Base-by-base conservation (phyloP, 1,140 invertebrate species). In the Formica selysi region DNA sequence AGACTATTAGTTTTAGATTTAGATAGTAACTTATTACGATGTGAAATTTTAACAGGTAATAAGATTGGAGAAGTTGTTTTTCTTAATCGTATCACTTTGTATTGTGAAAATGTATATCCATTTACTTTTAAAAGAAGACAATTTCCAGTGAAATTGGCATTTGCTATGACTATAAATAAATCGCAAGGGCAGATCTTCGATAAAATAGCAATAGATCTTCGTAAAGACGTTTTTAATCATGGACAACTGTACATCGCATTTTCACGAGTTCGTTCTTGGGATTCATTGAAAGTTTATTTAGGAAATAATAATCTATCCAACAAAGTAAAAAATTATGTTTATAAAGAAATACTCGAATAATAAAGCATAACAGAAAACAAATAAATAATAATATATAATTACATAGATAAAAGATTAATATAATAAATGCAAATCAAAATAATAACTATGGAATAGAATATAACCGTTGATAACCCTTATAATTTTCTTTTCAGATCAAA, bases 241-340 rank as follows among this genome's bases (percentile, higher is more conserved):
- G 65, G 65, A 68, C 65, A 68, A 68, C 0, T 68, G 6, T 68
- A 68, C 13, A 38, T 68, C 11, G 65, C 65, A 16, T 68, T 68
- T 2, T 68, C 36, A 44, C 38, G 65, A 41, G n/a, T 68, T 13
- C n/a, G 65, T 68, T 41, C 65, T 26, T 44, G 38, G 54, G 8
- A 68, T 44, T 36, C 32, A 3, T 19, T 38, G n/a, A 64, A 38
- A 71, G 19, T 80, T 19, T 76, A 68, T 22, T 87, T 65, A 65
- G 3, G 5, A 1, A n/a, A n/a, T n/a, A 7, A 65, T 65, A 65
- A 19, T 19, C 2, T n/a, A 7, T 19, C 13, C 7, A 65, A 65
- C 1, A 1, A 65, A 65, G 13, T 64, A 32, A 64, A 64, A 36
- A 67, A 67, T 41, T 67, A 41, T 4, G 65, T 68, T 68, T 41